These are phyloP conservation scores for Parus major DNA, from an alignment of 2,113 vertebrate species.

Conservation along the genomic window DNA sequence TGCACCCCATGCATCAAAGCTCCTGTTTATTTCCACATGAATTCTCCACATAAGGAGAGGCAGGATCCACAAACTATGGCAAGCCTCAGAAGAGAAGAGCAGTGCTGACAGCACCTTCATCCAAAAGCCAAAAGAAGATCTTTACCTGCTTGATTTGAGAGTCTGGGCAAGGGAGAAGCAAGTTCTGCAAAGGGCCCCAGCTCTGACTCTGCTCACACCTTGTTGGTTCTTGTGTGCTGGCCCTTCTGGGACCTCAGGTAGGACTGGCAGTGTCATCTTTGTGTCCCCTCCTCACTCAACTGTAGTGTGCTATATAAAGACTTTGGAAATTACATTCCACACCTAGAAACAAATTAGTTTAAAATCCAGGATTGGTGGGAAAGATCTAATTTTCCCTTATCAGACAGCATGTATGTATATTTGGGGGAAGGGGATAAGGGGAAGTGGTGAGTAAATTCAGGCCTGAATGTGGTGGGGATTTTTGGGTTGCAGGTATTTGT, in stretches of 20 bases:
- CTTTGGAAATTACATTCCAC: neutral
- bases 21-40: neutral
- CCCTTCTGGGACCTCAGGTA: neutral
- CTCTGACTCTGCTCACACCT: neutral
- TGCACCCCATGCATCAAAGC: neutral
- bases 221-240: fast-evolving
- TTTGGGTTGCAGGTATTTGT: fast-evolving
- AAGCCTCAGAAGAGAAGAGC: neutral
- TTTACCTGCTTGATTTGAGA: neutral
- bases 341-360: neutral
- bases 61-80: neutral
- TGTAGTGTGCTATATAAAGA: fast-evolving
- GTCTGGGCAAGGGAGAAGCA: neutral
- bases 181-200: neutral
- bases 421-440: neutral
- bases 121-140: neutral
- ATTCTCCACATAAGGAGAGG: neutral
- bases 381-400: neutral
- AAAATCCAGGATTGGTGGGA: neutral
- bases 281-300: fast-evolving
- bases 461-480: neutral
- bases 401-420: fast-evolving
- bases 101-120: neutral
- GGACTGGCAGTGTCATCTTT: neutral
- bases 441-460: neutral